Base-by-base conservation (phyloP, 1,140 invertebrate genomes). In the Pseudomyrmex dendroicus region DNA sequence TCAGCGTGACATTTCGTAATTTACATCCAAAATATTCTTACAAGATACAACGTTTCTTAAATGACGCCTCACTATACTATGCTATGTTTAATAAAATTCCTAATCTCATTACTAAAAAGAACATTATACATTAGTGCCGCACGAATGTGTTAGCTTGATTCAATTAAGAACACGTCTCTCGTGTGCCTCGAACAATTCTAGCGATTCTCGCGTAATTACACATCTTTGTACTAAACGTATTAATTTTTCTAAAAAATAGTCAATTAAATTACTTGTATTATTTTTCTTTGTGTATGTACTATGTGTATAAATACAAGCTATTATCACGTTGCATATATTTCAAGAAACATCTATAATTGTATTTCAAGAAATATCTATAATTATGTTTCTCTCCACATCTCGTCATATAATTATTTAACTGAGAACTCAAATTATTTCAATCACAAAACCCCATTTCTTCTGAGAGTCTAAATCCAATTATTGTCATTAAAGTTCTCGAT, bases 21-120 rank as follows among this genome's bases (percentile, higher is more conserved):
- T 70, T 59, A 70, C 10, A 56, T 1, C 10, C 20, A 52, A 25
- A 22, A 2, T 57, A 48, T 59, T 35, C 15, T 78, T 48, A 17
- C 17, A 4, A 61, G 5, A 35, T 35, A 17, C 59, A 72, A 80
- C 25, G 9, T 25, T 50, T 56, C 35, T 64, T 1, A 20, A 70
- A 48, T 48, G 1, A 59, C 22, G 46, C 15, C 25, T 70, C 7
- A 62, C 9, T 46, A 25, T 46, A 48, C 8, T 0, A 0, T 9
- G 13, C 15, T 13, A 3, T 17, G 50, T 20, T 4, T 25, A 35
- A 80, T 64, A 1, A 66, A 57, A 66, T 52, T 66, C 9, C 63
- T 48, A 64, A 78, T 57, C 22, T 76, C 12, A 8, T 59, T 48
- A 48, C 25, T 70, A 70, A 20, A 10, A 70, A 78, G 1, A 15